Evolutionary conservation across 2,113 vertebrate genomes (phyloP), one percentile per base, ranked within the genome.

Genomic region (Paracanthobrama guichenoti): DNA sequence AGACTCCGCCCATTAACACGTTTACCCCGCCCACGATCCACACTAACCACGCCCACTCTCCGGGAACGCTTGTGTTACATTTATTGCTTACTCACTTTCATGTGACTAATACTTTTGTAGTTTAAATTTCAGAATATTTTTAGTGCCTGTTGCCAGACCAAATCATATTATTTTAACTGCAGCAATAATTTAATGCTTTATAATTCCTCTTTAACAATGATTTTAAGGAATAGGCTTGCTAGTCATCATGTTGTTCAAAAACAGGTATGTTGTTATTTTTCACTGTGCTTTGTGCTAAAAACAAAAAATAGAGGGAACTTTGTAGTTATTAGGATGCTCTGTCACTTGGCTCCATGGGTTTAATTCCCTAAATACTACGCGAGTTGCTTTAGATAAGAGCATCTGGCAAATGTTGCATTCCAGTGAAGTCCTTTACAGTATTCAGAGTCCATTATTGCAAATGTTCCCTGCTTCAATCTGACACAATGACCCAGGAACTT

Each of bases 401-500:
- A 66, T 67, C 18, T 66, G 14, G 14, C 18, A 67, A 35, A 67
- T 66, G 62, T 16, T 31, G 26, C 31, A 16, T 66, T 66, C 13
- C 62, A 64, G 5, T 14, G 26, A 7, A 14, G 26, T 64, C 26
- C 24, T 14, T 64, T 14, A 28, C 26, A 64, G 60, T 64, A 28
- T 64, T 64, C 24, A 14, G 60, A 18, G 16, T 66, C 26, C 31
- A 4, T 31, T 66, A 9, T 31, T 31, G 28, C 62, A 66, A 14
- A 31, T 64, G 60, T 64, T 28, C 24, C 6, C 60, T 28, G 26
- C 62, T 66, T 62, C 7, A 66, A 18, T 24, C 22, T 46, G n/a
- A 48, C 71, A 73, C 71, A 73, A 48, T 26, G 69, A 73, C 69
- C 69, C 69, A 13, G 22, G 20, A 46, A n/a, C n/a, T 64, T 28